Evolutionary conservation across 2,888 invertebrate species (phyloP), one percentile per base, ranked within the genome.

Genomic region (Torymus tubicola): DNA sequence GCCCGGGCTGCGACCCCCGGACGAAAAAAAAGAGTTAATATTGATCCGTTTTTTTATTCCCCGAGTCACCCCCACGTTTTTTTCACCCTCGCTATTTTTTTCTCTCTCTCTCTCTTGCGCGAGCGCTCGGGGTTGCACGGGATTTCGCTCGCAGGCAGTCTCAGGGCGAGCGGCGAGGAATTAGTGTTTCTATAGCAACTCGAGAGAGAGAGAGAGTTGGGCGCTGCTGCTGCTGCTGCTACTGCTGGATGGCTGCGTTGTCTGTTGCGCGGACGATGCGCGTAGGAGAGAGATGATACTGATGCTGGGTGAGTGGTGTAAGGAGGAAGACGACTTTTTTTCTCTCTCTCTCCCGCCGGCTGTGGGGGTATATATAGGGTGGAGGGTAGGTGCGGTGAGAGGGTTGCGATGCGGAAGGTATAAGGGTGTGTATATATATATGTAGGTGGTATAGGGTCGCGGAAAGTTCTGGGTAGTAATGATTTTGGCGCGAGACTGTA

Each of bases 101-200:
- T 88, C 88, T 89, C 87, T 53, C 88, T 63, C 12, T 24, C 92
- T 93, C 92, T 92, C 50, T 24, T 13, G 1, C 85, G 82, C 81
- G 84, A 61, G 52, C 14, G 1, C 85, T 82, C 81, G 84, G 71
- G 52, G 58, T 2, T 71, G 21, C 31, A 58, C 21, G 18, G 21
- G 16, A 16, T 69, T 18, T 69, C 24, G 14, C 58, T 55, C 31
- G n/a, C 42, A 24, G 57, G 68, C 18, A 2, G 4, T 5, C 21
- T 12, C 21, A 58, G 18, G 14, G 65, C 52, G 72, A 18, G 13
- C 60, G 70, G 14, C 78, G 69, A 79, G 91, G 92, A 92, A 92
- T 92, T 92, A 93, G 93, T 93, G 93, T 93, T 93, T 92, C 93
- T 93, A 93, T 93, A 93, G 93, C 93, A 93, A 93, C 93, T 92